Evolutionary conservation across 2,113 vertebrate species (phyloP).

Genomic region (Catharus bicknelli): DNA sequence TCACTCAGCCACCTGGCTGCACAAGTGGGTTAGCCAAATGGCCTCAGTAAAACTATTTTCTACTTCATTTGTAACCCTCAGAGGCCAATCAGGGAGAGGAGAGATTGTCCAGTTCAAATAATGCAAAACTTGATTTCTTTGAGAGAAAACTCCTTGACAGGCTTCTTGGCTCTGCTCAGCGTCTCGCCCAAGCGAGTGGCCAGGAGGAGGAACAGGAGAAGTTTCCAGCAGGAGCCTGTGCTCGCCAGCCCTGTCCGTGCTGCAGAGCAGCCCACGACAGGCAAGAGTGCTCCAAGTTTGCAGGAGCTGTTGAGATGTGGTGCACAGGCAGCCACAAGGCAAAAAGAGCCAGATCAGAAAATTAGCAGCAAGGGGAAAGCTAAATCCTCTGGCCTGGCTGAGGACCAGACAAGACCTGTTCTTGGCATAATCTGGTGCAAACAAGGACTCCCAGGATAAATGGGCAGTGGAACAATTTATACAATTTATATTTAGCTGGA

Average conservation of each 20-base stretch:
- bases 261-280: neutral
- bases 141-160: slow-evolving; percentile 47
- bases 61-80: slow-evolving; percentile 44
- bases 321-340: neutral
- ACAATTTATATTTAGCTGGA: slow-evolving; percentile 4
- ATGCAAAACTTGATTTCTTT: slow-evolving; percentile 41
- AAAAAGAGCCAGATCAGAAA: slow-evolving; percentile 30
- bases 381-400: slow-evolving; percentile 24
- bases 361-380: slow-evolving; percentile 31
- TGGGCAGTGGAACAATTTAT: slow-evolving; percentile 51
- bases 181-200: neutral
- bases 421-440: slow-evolving; percentile 46
- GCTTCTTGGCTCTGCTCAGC: slow-evolving; percentile 43
- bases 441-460: slow-evolving; percentile 59
- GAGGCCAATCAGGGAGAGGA: slow-evolving; percentile 34
- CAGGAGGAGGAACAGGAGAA: neutral
- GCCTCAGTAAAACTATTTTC: slow-evolving; percentile 59
- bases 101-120: slow-evolving; percentile 59
- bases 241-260: neutral
- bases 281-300: neutral
- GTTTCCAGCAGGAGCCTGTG: slow-evolving; percentile 10
- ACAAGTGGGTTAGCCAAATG: slow-evolving; percentile 49
- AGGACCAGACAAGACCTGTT: slow-evolving; percentile 14
- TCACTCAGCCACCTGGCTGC: slow-evolving; percentile 55
- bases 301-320: slow-evolving; percentile 52